Conservation (phyloP, 2,888 invertebrate species). For the Polyploca ridens region DNA sequence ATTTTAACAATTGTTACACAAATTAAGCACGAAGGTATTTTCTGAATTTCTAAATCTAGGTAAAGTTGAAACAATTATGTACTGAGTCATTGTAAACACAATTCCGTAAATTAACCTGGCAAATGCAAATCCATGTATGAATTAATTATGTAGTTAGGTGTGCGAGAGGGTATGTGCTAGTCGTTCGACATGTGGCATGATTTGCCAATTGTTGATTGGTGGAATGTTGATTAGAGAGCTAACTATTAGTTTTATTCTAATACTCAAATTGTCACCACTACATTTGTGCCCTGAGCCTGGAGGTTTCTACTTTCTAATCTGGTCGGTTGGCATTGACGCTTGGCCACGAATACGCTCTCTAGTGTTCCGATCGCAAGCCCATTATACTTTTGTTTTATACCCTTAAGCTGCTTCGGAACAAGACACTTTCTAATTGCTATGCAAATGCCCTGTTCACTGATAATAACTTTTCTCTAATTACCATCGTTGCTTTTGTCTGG, state of each 20-base stretch:
- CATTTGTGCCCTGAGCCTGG: constrained; percentile 52
- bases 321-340: constrained; percentile 61
- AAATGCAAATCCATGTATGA: constrained; percentile 32
- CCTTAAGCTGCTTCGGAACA: constrained; percentile 58
- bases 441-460: constrained; percentile 39
- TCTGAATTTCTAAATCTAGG: constrained; percentile 18
- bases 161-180: not conserved
- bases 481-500: not conserved
- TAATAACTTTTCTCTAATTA: constrained; percentile 21
- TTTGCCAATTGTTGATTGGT: constrained; percentile 23
- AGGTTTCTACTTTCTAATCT: constrained; percentile 78
- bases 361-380: constrained; percentile 59
- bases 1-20: constrained; percentile 28
- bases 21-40: constrained; percentile 5
- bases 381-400: constrained; percentile 71
- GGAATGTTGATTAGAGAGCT: not conserved
- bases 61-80: constrained; percentile 25
- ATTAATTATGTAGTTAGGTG: constrained; percentile 3
- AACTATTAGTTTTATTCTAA: not conserved
- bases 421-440: constrained; percentile 67
- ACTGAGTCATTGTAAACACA: constrained; percentile 35
- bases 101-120: constrained; percentile 40
- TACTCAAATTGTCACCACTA: constrained; percentile 40
- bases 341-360: constrained; percentile 69
- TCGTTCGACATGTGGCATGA: constrained; percentile 5